These are phyloP conservation scores for Octodonta nipae DNA, from an alignment of 2,888 invertebrate species.

Conservation along the genomic window DNA sequence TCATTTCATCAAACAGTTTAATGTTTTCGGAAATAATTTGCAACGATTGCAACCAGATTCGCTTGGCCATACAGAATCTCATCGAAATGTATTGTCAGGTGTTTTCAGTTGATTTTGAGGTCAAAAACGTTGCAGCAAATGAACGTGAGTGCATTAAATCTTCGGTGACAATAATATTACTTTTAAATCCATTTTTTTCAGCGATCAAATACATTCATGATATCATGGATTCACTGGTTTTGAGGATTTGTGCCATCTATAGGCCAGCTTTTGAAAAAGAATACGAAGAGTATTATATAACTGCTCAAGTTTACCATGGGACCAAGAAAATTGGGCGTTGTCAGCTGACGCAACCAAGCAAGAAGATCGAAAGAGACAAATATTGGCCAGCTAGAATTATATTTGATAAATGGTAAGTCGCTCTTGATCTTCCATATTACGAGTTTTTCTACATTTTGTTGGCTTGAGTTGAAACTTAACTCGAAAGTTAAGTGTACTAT, in stretches of 20 bases:
- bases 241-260: conserved; percentile 73
- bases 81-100: conserved; percentile 77
- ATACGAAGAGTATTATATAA: conserved; percentile 73
- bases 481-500: no score
- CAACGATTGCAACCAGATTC: conserved; percentile 53
- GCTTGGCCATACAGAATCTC: conserved; percentile 67
- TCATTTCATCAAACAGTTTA: conserved; percentile 17
- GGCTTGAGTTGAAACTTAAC: no score
- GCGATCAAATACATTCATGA: conserved; percentile 57
- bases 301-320: conserved; percentile 80
- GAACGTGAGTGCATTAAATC: conserved; percentile 28
- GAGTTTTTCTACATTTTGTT: no score
- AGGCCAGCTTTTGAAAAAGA: conserved; percentile 64
- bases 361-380: conserved; percentile 44
- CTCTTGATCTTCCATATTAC: no score
- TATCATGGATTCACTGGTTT: conserved; percentile 60
- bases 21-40: conserved; percentile 47
- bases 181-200: no score
- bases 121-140: conserved; percentile 32
- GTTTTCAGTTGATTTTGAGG: conserved; percentile 69
- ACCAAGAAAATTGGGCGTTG: conserved; percentile 64
- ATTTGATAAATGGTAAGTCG: conserved; percentile 72
- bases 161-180: background rate
- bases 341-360: conserved; percentile 53
- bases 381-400: conserved; percentile 58